Percentiles rank a stretch among this genome's conserved stretches.
These are phyloP conservation scores for Philotrypesis tridentata DNA, from an alignment of 1,140 invertebrate genomes.

Conservation along the genomic window DNA sequence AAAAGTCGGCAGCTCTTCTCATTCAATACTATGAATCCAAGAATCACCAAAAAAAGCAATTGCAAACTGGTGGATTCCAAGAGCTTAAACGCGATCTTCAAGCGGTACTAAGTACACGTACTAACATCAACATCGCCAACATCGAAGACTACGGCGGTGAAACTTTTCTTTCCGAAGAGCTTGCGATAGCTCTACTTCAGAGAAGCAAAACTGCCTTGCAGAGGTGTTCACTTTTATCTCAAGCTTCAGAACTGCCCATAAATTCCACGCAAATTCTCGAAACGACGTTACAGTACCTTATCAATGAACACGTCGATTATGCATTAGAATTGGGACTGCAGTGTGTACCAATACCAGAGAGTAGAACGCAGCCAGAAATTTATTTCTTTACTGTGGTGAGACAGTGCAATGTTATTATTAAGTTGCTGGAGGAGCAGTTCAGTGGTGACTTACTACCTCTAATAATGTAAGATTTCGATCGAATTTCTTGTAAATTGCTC, in stretches of 20 bases:
- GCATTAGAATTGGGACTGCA: conserved; percentile 95
- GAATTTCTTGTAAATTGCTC: not conserved
- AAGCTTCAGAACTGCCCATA: conserved; percentile 82
- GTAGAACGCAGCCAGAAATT: conserved; percentile 85
- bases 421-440: conserved; percentile 96
- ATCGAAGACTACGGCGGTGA: conserved; percentile 97
- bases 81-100: conserved; percentile 94
- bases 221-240: conserved; percentile 90
- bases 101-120: conserved; percentile 91
- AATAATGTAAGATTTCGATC: conserved; percentile 79
- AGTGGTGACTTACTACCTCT: conserved; percentile 91
- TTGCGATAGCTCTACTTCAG: conserved; percentile 94
- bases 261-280: conserved; percentile 92
- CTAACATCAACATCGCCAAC: conserved; percentile 94
- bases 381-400: conserved; percentile 96
- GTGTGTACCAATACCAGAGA: conserved; percentile 92
- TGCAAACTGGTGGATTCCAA: conserved; percentile 87
- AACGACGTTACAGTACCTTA: conserved; percentile 88
- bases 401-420: conserved; percentile 96
- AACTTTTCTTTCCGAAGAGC: conserved; percentile 96
- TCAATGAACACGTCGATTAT: conserved; percentile 96
- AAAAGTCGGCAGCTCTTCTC: conserved; percentile 83
- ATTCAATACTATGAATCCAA: conserved; percentile 94
- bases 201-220: conserved; percentile 93
- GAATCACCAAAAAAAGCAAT: conserved; percentile 95